These are phyloP conservation scores for Zaprionus davidi DNA, from an alignment of 1,140 invertebrate genomes.

Conservation along the genomic window DNA sequence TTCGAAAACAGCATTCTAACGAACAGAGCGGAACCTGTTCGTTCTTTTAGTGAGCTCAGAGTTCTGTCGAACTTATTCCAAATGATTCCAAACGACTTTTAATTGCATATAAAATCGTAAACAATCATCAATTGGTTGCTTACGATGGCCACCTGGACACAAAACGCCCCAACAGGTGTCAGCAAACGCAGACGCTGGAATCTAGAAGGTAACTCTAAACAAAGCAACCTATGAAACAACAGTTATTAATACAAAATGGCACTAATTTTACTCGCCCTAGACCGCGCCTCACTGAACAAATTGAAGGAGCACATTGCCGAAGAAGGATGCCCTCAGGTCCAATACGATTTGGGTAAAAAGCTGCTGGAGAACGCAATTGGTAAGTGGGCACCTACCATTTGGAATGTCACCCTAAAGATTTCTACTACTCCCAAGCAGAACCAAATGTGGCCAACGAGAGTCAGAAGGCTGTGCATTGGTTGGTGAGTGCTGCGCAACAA, in stretches of 20 bases:
- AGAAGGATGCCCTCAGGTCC: constrained; percentile 89
- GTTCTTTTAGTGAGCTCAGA: neutral
- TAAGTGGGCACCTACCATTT: constrained; percentile 59
- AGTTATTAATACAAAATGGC: neutral
- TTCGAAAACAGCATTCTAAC: constrained; percentile 1
- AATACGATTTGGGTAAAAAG: constrained; percentile 88
- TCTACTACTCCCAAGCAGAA: constrained; percentile 43
- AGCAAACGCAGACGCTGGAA: constrained; percentile 78
- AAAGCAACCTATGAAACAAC: neutral
- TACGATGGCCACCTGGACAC: constrained; percentile 75
- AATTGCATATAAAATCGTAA: constrained; percentile 55
- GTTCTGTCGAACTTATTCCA: neutral
- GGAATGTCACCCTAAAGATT: neutral
- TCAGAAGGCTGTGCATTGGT: constrained; percentile 92
- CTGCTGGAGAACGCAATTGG: constrained; percentile 87
- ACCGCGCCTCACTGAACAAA: constrained; percentile 86
- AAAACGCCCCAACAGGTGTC: constrained; percentile 70
- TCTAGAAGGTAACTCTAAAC: constrained; percentile 62
- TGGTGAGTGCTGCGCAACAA: constrained; percentile 94
- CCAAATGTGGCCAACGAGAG: constrained; percentile 83
- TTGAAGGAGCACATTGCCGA: constrained; percentile 87
- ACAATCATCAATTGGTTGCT: constrained; percentile 44
- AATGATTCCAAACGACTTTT: constrained; percentile 6
- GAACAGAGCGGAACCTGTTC: neutral
- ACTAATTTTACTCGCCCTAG: constrained; percentile 55